A percentile compares a stretch with the other conserved stretches of the same genome.
Evolutionary conservation across 2,797 vertebrate genomes (phyloP).

Genomic region (Falco berigora): DNA sequence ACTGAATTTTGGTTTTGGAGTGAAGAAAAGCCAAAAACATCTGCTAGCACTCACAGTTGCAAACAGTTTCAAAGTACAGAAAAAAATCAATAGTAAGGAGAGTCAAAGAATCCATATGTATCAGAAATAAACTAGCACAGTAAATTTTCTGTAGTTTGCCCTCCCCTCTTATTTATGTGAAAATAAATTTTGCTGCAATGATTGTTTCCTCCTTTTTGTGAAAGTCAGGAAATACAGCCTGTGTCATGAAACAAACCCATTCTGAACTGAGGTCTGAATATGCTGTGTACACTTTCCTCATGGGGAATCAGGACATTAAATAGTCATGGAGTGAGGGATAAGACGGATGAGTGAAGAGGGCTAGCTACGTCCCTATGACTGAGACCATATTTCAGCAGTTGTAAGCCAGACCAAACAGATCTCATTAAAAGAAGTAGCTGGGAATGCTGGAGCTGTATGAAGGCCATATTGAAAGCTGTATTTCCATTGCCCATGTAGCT

Average conservation of each 20-base stretch:
- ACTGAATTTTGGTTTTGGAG: neutral
- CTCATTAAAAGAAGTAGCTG: neutral
- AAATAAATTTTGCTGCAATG: neutral
- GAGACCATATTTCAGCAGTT: neutral
- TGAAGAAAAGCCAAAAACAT: neutral
- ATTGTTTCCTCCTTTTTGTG: neutral
- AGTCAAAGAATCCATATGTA: neutral
- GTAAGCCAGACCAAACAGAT: neutral
- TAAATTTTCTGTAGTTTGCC: neutral
- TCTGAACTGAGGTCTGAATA: neutral
- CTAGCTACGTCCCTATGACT: neutral
- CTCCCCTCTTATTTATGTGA: neutral
- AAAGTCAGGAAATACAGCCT: neutral
- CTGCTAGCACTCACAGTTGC: neutral
- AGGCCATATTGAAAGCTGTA: neutral
- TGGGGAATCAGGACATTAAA: neutral
- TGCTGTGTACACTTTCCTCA: neutral
- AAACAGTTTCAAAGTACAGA: neutral
- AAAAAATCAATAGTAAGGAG: neutral
- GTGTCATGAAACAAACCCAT: neutral
- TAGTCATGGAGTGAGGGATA: neutral
- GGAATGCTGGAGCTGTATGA: neutral
- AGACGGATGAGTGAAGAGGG: neutral
- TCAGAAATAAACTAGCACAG: neutral
- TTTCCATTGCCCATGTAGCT: fast-evolving